Percentiles rank a stretch among this genome's conserved stretches.
These are phyloP conservation scores for Pygocentrus nattereri DNA, from an alignment of 2,797 vertebrate species.

Conservation along the genomic window DNA sequence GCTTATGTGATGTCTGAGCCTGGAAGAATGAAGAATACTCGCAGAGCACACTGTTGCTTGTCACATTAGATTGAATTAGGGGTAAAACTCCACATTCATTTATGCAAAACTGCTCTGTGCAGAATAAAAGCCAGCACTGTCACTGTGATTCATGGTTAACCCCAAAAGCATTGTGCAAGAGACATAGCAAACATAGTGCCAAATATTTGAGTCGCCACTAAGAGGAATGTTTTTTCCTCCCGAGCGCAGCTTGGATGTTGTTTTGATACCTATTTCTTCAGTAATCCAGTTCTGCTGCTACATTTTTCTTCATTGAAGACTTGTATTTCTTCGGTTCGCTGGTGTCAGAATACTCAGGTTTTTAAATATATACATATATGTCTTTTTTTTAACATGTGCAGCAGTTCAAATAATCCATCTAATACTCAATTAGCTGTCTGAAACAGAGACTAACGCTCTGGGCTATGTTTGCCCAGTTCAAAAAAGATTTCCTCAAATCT, in stretches of 20 bases:
- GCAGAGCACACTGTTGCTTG: not conserved
- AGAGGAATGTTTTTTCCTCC: conserved; percentile 17
- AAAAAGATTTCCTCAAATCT: conserved; percentile 2
- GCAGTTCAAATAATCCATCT: conserved; percentile 11
- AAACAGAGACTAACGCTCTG: conserved; percentile 16
- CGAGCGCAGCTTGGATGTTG: not conserved
- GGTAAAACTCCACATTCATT: conserved; percentile 22
- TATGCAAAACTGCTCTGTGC: conserved; percentile 58
- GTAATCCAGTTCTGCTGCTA: conserved; percentile 13
- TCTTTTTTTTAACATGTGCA: not conserved
- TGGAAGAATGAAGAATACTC: conserved; percentile 3
- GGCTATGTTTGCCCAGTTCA: not conserved
- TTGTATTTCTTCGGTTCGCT: not conserved
- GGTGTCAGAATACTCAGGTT: not conserved
- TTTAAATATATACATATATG: not conserved
- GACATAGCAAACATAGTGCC: conserved; percentile 75
- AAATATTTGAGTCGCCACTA: conserved; percentile 60
- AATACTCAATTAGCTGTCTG: conserved; percentile 5
- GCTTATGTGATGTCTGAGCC: conserved; percentile 26
- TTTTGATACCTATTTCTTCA: conserved; percentile 19
- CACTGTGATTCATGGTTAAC: conserved; percentile 73
- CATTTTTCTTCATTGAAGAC: not conserved
- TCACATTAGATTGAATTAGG: conserved; percentile 30
- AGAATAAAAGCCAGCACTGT: conserved; percentile 78
- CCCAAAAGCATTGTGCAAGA: conserved; percentile 77